Conservation (phyloP, 1,140 invertebrate genomes). For the Anoplolepis gracilipes region DNA sequence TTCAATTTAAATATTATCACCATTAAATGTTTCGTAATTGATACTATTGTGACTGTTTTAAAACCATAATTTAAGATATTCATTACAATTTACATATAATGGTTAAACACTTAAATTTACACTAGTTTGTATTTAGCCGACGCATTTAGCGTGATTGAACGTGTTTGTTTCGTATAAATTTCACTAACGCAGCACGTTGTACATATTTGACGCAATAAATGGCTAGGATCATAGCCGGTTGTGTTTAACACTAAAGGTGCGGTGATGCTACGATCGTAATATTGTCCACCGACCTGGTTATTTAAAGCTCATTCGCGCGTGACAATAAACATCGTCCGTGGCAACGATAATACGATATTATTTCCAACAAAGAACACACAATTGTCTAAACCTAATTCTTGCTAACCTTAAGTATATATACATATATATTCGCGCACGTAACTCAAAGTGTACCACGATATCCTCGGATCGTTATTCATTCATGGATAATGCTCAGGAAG, state of each 20-base stretch:
- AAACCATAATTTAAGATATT: not conserved
- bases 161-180: slow-evolving; percentile 24
- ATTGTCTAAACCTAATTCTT: not conserved
- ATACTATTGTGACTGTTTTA: not conserved
- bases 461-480: slow-evolving; percentile 45
- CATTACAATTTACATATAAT: not conserved
- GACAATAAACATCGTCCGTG: not conserved
- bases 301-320: slow-evolving; percentile 32
- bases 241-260: slow-evolving; percentile 24
- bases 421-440: not conserved
- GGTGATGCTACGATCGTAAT: not conserved
- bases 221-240: not conserved
- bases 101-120: not conserved
- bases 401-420: not conserved
- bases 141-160: not conserved
- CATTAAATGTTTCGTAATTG: not conserved
- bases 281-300: not conserved
- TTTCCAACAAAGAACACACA: not conserved
- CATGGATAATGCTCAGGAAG: slow-evolving; percentile 48
- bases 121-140: no score
- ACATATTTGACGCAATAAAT: slow-evolving; percentile 30
- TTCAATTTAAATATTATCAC: not conserved
- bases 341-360: not conserved
- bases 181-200: not conserved
- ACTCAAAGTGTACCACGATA: slow-evolving; percentile 17